phyloP scores from a whole-genome alignment of 1,140 invertebrate species.

The Chironomus striatipennis region DNA sequence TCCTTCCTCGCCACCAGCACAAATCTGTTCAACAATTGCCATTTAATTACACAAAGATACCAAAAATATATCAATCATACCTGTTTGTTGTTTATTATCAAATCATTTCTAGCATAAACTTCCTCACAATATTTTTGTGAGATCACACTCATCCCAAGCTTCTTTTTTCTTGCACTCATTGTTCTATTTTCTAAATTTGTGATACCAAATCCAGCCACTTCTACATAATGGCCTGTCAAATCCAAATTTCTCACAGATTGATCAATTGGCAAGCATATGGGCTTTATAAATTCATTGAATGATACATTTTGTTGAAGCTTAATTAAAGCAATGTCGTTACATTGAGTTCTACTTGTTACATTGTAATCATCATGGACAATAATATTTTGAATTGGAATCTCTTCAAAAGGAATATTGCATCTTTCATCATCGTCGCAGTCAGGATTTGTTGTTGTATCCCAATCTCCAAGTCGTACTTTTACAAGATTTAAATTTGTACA shows the following conservation, averaged over 20 bases:
- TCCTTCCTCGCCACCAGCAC: conserved; percentile 17
- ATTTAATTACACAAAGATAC: too few species aligned
- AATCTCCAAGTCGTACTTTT: conserved; percentile 53
- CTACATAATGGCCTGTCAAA: conserved; percentile 39
- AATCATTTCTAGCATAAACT: neutral
- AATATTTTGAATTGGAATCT: conserved; percentile 47
- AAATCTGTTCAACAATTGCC: too few species aligned
- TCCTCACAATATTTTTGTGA: neutral
- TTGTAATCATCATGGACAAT: conserved; percentile 54
- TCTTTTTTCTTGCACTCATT: conserved; percentile 44
- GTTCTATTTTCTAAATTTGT: conserved; percentile 40
- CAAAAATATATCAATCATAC: too few species aligned
- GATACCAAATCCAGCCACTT: conserved; percentile 57
- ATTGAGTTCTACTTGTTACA: conserved; percentile 42
- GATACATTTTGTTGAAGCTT: conserved; percentile 46
- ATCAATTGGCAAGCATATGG: conserved; percentile 60
- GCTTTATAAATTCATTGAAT: conserved; percentile 51
- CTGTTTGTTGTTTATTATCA: neutral
- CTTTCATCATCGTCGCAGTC: conserved; percentile 47
- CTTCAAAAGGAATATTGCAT: conserved; percentile 44
- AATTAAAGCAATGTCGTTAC: conserved; percentile 60
- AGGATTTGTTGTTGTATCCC: conserved; percentile 44
- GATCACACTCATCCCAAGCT: conserved; percentile 28
- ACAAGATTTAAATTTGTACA: conserved; percentile 42
- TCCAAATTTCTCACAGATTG: conserved; percentile 32